phyloP scores from a whole-genome alignment of 2,888 invertebrate species.

The Liopterus haemorrhoidalis region DNA sequence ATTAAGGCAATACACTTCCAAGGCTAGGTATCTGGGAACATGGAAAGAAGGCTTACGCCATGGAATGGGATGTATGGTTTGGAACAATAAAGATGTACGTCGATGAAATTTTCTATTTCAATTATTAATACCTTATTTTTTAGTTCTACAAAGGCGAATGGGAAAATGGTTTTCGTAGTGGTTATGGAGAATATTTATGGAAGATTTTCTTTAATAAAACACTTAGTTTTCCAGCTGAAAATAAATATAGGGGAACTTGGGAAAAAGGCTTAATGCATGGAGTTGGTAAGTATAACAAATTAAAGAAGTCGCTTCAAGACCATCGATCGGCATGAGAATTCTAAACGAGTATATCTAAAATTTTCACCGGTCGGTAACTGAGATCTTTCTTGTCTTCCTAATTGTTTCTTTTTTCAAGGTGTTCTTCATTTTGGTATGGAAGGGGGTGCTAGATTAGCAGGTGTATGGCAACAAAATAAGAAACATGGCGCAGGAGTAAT shows the following conservation, averaged over 20 bases:
- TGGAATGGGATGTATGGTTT: constrained; percentile 56
- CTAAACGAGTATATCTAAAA: constrained; percentile 15
- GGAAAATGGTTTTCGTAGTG: constrained; percentile 52
- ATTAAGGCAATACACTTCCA: constrained; percentile 50
- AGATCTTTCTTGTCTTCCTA: not conserved
- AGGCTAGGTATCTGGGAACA: constrained; percentile 52
- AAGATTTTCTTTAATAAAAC: constrained; percentile 49
- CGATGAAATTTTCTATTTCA: constrained; percentile 1
- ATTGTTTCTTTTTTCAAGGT: constrained; percentile 35
- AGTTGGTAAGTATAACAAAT: constrained; percentile 42
- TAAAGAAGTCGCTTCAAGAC: too few species aligned
- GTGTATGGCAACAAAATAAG: constrained; percentile 51
- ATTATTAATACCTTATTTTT: constrained; percentile 26
- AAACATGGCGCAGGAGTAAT: constrained; percentile 54
- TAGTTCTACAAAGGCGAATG: constrained; percentile 57
- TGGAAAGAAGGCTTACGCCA: constrained; percentile 50
- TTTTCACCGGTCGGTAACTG: constrained; percentile 22
- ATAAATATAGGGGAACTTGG: constrained; percentile 53
- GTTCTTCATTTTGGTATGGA: constrained; percentile 48
- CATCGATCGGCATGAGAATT: not conserved
- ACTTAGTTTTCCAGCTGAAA: constrained; percentile 51
- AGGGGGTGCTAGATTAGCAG: constrained; percentile 52
- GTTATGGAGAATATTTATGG: constrained; percentile 58
- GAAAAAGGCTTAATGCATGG: constrained; percentile 51
- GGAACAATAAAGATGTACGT: constrained; percentile 56